Percentiles rank a stretch among this genome's conserved stretches.
Evolutionary conservation across 2,797 vertebrate genomes (phyloP).

Genomic region (Lates japonicus): DNA sequence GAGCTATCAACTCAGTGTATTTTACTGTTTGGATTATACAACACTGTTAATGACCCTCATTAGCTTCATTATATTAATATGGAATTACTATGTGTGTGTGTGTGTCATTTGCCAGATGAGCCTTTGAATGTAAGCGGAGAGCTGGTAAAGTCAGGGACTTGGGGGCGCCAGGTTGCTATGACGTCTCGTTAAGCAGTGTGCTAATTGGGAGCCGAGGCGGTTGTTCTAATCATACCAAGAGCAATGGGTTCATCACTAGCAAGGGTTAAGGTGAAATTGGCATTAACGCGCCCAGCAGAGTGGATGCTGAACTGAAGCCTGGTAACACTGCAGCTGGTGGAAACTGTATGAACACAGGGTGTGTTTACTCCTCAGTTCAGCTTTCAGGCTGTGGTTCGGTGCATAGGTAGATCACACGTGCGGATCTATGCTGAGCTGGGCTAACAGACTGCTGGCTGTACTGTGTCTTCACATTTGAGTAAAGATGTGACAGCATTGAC

Average conservation of each 20-base stretch:
- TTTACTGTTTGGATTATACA: constrained; percentile 68
- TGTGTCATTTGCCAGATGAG: constrained; percentile 62
- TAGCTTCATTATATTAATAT: constrained; percentile 70
- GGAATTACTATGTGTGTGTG: constrained; percentile 42
- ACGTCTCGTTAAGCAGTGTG: constrained; percentile 68
- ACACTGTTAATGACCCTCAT: constrained; percentile 57
- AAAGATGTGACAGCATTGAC: no score
- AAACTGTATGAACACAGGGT: not conserved
- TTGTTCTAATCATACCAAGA: constrained; percentile 29
- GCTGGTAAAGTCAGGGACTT: constrained; percentile 24
- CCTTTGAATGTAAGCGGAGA: constrained; percentile 33
- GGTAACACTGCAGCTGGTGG: not conserved
- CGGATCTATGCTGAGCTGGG: no score
- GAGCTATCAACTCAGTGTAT: constrained; percentile 50
- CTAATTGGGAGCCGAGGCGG: constrained; percentile 66
- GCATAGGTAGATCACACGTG: no score
- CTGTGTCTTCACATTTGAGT: no score
- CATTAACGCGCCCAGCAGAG: not conserved
- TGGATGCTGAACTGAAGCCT: not conserved
- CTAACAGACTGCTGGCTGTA: no score
- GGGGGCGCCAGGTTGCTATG: constrained; percentile 75
- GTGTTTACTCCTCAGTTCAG: not conserved
- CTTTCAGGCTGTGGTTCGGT: not conserved
- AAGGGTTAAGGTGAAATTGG: constrained; percentile 14
- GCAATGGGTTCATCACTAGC: constrained; percentile 8